Conservation (phyloP, 2,888 invertebrate species). For the Linnaemya tessellans region DNA sequence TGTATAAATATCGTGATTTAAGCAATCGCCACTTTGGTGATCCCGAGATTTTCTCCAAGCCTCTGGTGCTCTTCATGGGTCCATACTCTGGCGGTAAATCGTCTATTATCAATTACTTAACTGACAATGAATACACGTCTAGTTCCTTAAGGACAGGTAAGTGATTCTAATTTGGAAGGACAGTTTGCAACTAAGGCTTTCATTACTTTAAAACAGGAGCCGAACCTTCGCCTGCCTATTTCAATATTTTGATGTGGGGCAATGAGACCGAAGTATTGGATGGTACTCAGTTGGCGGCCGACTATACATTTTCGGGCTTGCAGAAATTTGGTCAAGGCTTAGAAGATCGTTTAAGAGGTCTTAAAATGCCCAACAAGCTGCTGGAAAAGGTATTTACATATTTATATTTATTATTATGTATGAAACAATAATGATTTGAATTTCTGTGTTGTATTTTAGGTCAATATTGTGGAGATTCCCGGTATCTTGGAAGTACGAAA, state of each 20-base stretch:
- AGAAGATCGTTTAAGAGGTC: conserved; percentile 92
- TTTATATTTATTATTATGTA: not conserved
- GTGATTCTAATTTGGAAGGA: not conserved
- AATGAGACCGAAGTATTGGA: conserved; percentile 93
- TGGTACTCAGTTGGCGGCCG: conserved; percentile 96
- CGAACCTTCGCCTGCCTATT: conserved; percentile 96
- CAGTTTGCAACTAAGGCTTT: not conserved
- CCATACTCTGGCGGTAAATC: conserved; percentile 99
- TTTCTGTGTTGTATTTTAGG: conserved; percentile 84
- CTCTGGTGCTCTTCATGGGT: conserved; percentile 96
- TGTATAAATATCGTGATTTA: conserved; percentile 95
- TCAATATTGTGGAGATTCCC: conserved; percentile 97
- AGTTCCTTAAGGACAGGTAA: conserved; percentile 94
- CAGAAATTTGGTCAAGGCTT: conserved; percentile 98
- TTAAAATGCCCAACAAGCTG: conserved; percentile 91
- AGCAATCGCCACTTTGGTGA: conserved; percentile 96
- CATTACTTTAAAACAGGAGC: conserved; percentile 86
- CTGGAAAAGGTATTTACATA: conserved; percentile 89
- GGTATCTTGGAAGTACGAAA: conserved; percentile 97
- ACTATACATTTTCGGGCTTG: conserved; percentile 96
- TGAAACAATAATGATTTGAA: not conserved
- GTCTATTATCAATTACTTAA: conserved; percentile 95
- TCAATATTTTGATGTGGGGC: conserved; percentile 95
- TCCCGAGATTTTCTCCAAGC: conserved; percentile 97
- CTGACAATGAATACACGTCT: conserved; percentile 92